phyloP scores from a whole-genome alignment of 2,113 vertebrate species.

The Chinchilla lanigera region DNA sequence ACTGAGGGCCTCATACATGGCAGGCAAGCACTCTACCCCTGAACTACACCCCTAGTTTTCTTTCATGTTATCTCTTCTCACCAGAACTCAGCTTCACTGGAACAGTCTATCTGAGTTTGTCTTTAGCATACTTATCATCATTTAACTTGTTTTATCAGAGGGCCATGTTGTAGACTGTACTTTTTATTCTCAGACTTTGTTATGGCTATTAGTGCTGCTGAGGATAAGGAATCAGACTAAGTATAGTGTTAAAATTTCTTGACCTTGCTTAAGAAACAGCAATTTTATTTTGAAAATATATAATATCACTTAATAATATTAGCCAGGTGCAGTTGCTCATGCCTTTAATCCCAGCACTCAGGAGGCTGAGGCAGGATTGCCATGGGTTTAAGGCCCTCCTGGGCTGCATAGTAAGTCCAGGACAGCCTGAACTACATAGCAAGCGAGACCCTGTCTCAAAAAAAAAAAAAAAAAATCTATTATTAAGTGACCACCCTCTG shows the following conservation, averaged over 20 bases:
- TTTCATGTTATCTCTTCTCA: background rate
- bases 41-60: background rate
- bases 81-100: background rate
- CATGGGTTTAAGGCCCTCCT: background rate
- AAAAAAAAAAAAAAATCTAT: too few relatives aligned
- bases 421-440: background rate
- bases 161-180: background rate
- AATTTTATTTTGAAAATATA: slow-evolving; percentile 15
- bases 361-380: background rate
- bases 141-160: background rate
- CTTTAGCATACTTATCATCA: background rate
- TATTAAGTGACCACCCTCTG: background rate
- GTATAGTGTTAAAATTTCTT: background rate
- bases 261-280: background rate
- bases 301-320: background rate
- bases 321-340: background rate
- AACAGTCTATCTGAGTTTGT: background rate
- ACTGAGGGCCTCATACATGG: background rate
- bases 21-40: background rate
- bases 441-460: background rate
- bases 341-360: background rate
- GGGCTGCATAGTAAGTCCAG: background rate
- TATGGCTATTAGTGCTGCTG: background rate
- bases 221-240: background rate
- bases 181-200: background rate